Conservation (phyloP, 2,113 vertebrate genomes). For the Furnarius figulus region DNA sequence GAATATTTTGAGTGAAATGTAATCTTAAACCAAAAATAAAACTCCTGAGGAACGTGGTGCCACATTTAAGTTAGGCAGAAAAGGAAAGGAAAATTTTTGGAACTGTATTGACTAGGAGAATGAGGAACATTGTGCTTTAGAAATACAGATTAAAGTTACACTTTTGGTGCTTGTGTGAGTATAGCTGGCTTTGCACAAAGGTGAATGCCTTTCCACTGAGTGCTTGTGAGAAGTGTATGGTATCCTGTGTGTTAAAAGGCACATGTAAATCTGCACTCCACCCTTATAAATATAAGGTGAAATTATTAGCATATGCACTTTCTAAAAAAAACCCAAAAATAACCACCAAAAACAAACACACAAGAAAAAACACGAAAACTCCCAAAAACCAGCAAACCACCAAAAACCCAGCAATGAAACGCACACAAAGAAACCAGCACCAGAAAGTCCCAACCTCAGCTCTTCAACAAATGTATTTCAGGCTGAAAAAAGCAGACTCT, state of each 20-base stretch:
- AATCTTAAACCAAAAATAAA: neutral
- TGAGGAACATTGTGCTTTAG: neutral
- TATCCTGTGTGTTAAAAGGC: neutral
- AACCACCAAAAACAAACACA: neutral
- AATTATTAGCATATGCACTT: neutral
- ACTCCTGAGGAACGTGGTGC: neutral
- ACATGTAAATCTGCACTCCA: neutral
- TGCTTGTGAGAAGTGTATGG: neutral
- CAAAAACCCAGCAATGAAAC: neutral
- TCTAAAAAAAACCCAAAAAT: neutral
- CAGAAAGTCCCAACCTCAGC: neutral
- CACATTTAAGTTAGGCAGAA: neutral
- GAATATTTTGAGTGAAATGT: neutral
- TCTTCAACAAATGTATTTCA: neutral
- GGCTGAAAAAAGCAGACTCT: neutral
- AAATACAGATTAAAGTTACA: neutral
- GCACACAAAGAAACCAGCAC: neutral
- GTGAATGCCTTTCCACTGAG: neutral
- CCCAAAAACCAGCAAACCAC: neutral
- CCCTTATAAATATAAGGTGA: neutral
- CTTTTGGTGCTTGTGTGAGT: neutral
- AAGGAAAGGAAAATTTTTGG: neutral
- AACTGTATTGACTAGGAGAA: neutral
- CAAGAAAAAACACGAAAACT: neutral
- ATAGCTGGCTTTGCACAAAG: neutral